Evolutionary conservation across 1,140 invertebrate genomes (phyloP).

Genomic region (Chrysomallon squamiferum): DNA sequence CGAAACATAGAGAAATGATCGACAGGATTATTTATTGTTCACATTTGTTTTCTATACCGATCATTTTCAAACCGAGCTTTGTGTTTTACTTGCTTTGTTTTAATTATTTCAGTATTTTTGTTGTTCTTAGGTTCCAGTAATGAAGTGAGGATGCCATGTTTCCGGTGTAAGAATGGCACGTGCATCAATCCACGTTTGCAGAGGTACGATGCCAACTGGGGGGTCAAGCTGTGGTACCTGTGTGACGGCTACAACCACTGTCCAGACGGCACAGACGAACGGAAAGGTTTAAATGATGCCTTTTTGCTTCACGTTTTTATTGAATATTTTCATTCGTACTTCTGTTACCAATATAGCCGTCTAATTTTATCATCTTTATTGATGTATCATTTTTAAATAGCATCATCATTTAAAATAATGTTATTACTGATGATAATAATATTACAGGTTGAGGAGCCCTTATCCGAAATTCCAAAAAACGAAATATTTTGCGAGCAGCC

Average conservation of each 20-base stretch:
- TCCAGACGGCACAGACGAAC: conserved; percentile 35
- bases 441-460: background rate
- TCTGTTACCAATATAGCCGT: background rate
- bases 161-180: conserved; percentile 30
- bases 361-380: background rate
- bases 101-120: background rate
- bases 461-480: background rate
- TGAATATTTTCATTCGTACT: background rate
- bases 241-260: conserved; percentile 38
- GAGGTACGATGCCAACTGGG: conserved; percentile 22
- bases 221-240: conserved; percentile 29
- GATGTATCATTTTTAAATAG: background rate
- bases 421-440: background rate
- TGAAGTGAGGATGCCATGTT: conserved; percentile 13
- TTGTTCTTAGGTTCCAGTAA: background rate
- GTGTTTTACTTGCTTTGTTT: background rate
- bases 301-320: background rate
- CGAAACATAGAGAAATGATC: no score
- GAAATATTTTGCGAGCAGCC: no score
- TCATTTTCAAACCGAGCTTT: no score
- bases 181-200: conserved; percentile 29
- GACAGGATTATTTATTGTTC: no score
- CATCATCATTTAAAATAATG: background rate
- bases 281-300: conserved; percentile 23
- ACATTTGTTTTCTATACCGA: no score